phyloP scores from a whole-genome alignment of 2,797 vertebrate species.

The Carcharodon carcharias region DNA sequence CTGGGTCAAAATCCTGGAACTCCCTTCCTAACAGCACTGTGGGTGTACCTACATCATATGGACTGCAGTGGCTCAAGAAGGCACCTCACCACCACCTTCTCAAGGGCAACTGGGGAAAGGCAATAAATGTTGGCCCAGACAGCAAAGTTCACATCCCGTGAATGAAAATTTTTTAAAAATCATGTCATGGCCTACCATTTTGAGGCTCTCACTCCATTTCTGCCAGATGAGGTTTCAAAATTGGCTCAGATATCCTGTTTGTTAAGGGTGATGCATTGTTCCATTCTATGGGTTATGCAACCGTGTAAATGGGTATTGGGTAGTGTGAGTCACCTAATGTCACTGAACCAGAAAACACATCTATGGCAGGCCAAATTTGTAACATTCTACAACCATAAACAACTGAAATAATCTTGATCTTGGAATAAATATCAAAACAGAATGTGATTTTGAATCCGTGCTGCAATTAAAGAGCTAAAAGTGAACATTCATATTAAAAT shows the following conservation, averaged over 20 bases:
- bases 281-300: neutral
- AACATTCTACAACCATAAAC: neutral
- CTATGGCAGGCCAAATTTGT: neutral
- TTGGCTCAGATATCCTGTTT: neutral
- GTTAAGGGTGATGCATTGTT: neutral
- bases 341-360: neutral
- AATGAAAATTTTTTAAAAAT: too few species aligned
- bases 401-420: neutral
- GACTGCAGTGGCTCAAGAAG: too few species aligned
- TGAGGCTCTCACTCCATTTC: neutral
- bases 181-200: neutral
- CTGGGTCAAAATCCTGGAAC: too few species aligned
- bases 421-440: neutral
- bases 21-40: too few species aligned
- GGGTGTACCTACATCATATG: too few species aligned
- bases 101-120: too few species aligned
- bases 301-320: neutral
- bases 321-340: neutral
- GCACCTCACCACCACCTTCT: too few species aligned
- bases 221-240: neutral
- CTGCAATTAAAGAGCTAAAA: neutral
- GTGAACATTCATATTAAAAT: neutral
- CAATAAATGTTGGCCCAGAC: too few species aligned
- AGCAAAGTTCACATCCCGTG: too few species aligned
- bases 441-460: neutral